These are phyloP conservation scores for Creontiades dilutus DNA, from an alignment of 2,888 invertebrate genomes.

Conservation along the genomic window DNA sequence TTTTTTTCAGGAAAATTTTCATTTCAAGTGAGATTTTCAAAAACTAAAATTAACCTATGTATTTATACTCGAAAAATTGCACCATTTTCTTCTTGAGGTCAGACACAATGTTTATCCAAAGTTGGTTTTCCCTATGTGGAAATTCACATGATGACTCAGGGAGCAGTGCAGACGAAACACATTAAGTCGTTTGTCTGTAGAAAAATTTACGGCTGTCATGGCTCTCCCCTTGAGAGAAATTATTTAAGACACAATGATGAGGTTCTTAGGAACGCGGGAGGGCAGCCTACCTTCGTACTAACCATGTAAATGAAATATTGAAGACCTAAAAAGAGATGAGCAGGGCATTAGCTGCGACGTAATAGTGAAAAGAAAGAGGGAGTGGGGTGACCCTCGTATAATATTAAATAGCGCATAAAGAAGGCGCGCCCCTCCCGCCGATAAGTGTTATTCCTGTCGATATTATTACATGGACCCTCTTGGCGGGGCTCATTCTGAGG, in stretches of 20 bases:
- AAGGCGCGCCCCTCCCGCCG: constrained; percentile 48
- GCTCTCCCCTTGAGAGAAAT: not conserved
- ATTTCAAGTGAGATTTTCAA: no score
- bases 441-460: constrained; percentile 70
- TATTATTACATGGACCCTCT: constrained; percentile 64
- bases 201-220: constrained; percentile 27
- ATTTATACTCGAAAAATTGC: no score
- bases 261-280: not conserved
- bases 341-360: constrained; percentile 63
- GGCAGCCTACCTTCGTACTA: constrained; percentile 21
- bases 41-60: no score
- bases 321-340: constrained; percentile 70
- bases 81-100: no score
- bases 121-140: not conserved
- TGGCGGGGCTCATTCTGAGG: not conserved
- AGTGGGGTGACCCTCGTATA: constrained; percentile 71
- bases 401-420: constrained; percentile 73
- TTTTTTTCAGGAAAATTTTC: no score
- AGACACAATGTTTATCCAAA: no score
- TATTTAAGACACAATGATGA: constrained; percentile 42
- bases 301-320: constrained; percentile 71
- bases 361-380: constrained; percentile 62
- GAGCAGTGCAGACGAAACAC: not conserved
- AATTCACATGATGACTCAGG: not conserved
- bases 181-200: constrained; percentile 2